Conservation (phyloP, 2,888 invertebrate genomes). For the Malthinus flaveolus region DNA sequence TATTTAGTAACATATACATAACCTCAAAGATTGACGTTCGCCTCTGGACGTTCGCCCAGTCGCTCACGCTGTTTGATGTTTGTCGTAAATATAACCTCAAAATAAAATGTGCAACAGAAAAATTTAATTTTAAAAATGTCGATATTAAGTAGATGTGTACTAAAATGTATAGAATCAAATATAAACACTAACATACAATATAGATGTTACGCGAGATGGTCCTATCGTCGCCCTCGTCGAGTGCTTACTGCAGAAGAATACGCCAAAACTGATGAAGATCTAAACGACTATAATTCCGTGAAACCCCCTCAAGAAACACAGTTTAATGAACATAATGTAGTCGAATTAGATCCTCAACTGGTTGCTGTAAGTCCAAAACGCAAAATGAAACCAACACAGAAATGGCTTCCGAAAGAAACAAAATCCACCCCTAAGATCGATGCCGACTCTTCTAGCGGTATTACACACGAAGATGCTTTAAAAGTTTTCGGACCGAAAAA, state of each 20-base stretch:
- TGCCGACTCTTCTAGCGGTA: background rate
- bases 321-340: background rate
- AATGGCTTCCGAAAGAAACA: background rate
- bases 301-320: background rate
- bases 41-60: too few species aligned
- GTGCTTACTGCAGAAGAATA: slow-evolving; percentile 58
- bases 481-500: slow-evolving; percentile 1
- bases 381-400: background rate
- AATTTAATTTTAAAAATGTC: too few species aligned
- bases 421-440: background rate
- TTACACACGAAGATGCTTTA: background rate
- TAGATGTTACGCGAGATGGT: slow-evolving; percentile 54
- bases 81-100: too few species aligned
- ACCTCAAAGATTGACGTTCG: too few species aligned
- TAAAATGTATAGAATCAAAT: background rate
- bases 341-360: background rate
- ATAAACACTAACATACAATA: background rate
- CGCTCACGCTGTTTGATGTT: too few species aligned
- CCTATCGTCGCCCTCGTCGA: slow-evolving; percentile 58
- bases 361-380: background rate
- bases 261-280: slow-evolving; percentile 31
- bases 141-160: background rate
- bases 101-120: too few species aligned
- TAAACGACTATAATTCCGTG: background rate
- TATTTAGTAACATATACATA: too few species aligned